Evolutionary conservation across 2,888 invertebrate genomes (phyloP), one percentile per base, ranked within the genome.

Genomic region (Trichogramma evanescens): DNA sequence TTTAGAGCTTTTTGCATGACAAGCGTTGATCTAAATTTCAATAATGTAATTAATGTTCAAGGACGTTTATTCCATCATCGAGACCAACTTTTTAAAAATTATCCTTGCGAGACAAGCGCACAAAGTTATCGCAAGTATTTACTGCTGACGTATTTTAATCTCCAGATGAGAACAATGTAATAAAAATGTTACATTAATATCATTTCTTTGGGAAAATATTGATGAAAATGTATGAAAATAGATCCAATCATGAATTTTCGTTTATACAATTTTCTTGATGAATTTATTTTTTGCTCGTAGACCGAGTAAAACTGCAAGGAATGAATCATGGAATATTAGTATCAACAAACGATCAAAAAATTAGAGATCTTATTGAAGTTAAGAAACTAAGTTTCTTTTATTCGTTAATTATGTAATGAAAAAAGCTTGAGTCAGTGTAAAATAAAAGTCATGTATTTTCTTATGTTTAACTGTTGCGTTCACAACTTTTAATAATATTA

Each of bases 71-170:
- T 58, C 56, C 56, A 26, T 26, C 26, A 26, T 59, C 54, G 53
- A 64, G 54, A 64, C 52, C 61, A 64, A 61, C 45, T 59, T 64
- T 62, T 45, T 64, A 62, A 4, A 64, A 43, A 56, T 48, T 61
- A 46, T 57, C 44, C 59, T 61, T 64, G 61, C 61, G 57, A 64
- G 55, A 50, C 60, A 64, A 63, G 52, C 63, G 64, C 63, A 63
- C 63, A 65, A 45, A 64, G 56, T 64, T 61, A 43, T 62, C 49
- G 58, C 62, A 64, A 65, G 63, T 65, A 65, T 65, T 65, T 59
- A 61, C 64, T 61, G 64, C 60, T 59, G 57, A 61, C 56, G 60
- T 63, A 61, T 62, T 63, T 65, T 65, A 65, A 56, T 51, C 59
- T 26, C 52, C 64, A 63, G n/a, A 9, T 59, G 60, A 63, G 53